These are phyloP conservation scores for Drosophila bocqueti DNA, from an alignment of 1,140 invertebrate species.

Conservation along the genomic window DNA sequence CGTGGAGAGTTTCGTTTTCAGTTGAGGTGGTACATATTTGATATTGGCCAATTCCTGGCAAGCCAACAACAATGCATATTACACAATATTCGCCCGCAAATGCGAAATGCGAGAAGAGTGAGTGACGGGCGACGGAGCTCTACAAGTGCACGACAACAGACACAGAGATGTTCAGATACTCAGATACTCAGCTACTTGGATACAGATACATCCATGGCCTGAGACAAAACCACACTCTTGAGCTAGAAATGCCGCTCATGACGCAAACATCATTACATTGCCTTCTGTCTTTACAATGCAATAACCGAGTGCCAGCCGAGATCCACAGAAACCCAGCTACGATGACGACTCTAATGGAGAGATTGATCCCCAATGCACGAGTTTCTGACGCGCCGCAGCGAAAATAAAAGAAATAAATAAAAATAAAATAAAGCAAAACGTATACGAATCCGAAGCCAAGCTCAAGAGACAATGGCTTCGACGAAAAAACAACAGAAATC, in stretches of 20 bases:
- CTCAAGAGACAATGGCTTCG: constrained; percentile 51
- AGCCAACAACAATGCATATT: constrained; percentile 44
- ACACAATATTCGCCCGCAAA: constrained; percentile 45
- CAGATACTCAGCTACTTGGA: constrained; percentile 22
- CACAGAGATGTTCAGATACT: constrained; percentile 31
- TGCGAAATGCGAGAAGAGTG: constrained; percentile 47
- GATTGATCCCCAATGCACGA: constrained; percentile 59
- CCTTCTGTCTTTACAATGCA: constrained; percentile 54
- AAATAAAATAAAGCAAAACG: constrained; percentile 28
- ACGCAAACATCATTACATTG: constrained; percentile 58
- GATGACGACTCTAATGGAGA: constrained; percentile 47
- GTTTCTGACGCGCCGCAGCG: constrained; percentile 43
- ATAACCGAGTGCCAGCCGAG: constrained; percentile 30
- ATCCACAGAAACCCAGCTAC: constrained; percentile 1
- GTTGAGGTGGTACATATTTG: constrained; percentile 35
- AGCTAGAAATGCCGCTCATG: constrained; percentile 49
- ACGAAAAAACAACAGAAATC: constrained; percentile 42
- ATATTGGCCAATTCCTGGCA: constrained; percentile 48
- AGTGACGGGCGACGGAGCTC: constrained; percentile 46
- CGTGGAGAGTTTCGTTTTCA: constrained; percentile 27
- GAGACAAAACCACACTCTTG: constrained; percentile 42
- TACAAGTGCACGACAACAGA: constrained; percentile 54
- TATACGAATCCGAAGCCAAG: constrained; percentile 20
- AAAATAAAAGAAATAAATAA: constrained; percentile 6
- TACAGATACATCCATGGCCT: constrained; percentile 14